These are phyloP conservation scores for Pavo muticus DNA, from an alignment of 2,113 vertebrate genomes.

Conservation along the genomic window DNA sequence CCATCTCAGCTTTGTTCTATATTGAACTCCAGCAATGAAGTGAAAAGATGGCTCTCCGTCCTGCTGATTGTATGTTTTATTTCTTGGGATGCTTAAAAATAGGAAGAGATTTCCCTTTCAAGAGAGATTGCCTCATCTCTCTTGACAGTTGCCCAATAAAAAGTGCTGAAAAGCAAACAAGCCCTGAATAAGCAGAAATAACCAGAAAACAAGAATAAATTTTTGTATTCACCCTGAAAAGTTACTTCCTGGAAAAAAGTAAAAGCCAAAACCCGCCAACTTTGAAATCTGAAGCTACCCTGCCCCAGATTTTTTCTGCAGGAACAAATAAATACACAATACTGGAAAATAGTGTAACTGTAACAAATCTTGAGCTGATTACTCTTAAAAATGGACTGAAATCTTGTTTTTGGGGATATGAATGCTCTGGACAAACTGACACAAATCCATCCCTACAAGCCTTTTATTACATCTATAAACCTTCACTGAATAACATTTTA, in stretches of 20 bases:
- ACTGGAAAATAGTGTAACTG: background rate
- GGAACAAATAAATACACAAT: background rate
- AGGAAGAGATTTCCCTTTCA: background rate
- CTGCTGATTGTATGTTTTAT: background rate
- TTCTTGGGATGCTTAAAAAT: background rate
- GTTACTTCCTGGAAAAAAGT: background rate
- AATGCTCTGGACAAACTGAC: background rate
- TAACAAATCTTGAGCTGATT: background rate
- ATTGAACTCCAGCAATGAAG: background rate
- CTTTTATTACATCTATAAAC: background rate
- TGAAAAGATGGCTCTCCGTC: background rate
- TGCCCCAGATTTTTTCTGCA: background rate
- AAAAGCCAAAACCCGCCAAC: background rate
- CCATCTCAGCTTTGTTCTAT: background rate
- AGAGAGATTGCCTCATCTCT: background rate
- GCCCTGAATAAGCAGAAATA: background rate
- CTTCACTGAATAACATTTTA: background rate
- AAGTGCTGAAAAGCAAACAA: background rate
- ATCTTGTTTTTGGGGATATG: background rate
- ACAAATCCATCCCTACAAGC: background rate
- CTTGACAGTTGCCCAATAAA: background rate
- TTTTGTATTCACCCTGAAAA: background rate
- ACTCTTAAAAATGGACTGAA: background rate
- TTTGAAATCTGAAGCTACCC: background rate
- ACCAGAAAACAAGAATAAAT: background rate